phyloP scores from a whole-genome alignment of 1,140 invertebrate species.

The Ridgeia piscesae region DNA sequence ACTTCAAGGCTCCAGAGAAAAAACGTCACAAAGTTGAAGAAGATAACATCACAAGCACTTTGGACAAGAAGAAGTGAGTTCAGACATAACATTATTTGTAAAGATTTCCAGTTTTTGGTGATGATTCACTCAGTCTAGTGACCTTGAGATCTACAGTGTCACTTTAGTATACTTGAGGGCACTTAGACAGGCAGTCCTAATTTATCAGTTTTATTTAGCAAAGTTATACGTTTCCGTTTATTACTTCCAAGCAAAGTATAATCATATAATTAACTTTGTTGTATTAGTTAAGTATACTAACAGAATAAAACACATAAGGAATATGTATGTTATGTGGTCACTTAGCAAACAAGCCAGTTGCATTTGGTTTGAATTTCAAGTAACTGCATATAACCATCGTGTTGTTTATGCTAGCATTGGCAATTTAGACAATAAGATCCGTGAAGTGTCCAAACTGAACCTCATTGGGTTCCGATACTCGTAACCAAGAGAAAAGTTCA shows the following conservation, averaged over 20 bases:
- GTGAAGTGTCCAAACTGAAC: no score
- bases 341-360: not conserved
- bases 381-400: no score
- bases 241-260: no score
- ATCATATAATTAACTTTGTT: no score
- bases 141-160: not conserved
- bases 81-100: not conserved
- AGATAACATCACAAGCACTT: constrained; percentile 17
- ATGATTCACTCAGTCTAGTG: not conserved
- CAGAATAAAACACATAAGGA: not conserved
- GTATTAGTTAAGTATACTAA: not conserved
- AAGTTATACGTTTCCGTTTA: no score
- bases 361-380: not conserved
- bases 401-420: no score
- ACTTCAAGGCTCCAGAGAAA: not conserved
- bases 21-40: not conserved
- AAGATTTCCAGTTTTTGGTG: not conserved
- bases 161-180: not conserved
- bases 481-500: no score
- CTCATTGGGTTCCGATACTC: no score
- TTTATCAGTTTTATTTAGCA: not conserved
- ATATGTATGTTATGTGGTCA: not conserved
- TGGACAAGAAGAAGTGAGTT: constrained; percentile 10
- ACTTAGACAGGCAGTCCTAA: not conserved
- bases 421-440: no score